phyloP scores from a whole-genome alignment of 2,888 invertebrate genomes.

The Rapana venosa region DNA sequence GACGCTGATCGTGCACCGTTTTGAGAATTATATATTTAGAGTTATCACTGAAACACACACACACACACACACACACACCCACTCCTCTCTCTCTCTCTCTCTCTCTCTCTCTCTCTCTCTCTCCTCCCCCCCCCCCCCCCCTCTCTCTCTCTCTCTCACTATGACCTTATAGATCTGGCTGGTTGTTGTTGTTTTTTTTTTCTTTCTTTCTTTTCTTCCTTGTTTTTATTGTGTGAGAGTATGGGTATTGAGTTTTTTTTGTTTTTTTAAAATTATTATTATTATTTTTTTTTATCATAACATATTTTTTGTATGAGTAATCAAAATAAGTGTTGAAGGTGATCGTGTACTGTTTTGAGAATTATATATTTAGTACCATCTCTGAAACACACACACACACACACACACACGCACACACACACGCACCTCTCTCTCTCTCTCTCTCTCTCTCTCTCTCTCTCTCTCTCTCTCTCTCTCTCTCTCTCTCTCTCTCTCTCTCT shows the following conservation, averaged over 20 bases:
- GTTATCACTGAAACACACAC: neutral
- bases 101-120: neutral
- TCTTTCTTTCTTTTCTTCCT: no score
- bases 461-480: neutral
- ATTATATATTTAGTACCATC: no score
- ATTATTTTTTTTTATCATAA: no score
- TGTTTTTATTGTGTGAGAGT: no score
- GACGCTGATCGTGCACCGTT: no score
- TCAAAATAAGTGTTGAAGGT: no score
- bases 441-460: slow-evolving; percentile 18
- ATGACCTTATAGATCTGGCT: neutral
- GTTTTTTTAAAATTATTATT: no score
- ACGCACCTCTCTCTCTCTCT: neutral
- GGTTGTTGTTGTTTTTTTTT: no score
- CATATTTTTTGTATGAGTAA: no score
- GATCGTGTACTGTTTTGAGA: no score
- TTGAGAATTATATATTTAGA: no score
- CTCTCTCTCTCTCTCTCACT: neutral
- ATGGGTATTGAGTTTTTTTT: no score
- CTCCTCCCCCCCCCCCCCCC: neutral
- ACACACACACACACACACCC: neutral
- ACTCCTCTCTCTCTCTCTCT: neutral
- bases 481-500: neutral
- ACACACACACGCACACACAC: neutral
- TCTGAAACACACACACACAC: neutral